phyloP scores from a whole-genome alignment of 1,140 invertebrate genomes.

The Yoshiicerus persimilis region DNA sequence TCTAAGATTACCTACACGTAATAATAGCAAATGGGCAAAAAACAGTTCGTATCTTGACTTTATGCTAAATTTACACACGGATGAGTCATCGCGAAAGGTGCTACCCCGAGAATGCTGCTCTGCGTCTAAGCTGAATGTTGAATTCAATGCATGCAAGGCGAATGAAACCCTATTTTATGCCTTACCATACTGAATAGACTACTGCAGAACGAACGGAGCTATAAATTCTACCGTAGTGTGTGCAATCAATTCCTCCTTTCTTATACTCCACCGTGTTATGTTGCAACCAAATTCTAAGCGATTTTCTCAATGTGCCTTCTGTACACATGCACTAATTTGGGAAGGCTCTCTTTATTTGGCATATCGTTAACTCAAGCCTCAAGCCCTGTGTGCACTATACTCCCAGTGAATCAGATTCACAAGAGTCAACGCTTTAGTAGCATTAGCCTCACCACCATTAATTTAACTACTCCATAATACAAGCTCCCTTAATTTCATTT shows the following conservation, averaged over 20 bases:
- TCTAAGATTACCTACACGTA: slow-evolving; percentile 12
- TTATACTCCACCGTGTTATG: neutral
- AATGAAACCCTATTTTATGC: neutral
- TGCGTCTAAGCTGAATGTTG: neutral
- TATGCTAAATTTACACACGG: slow-evolving; percentile 19
- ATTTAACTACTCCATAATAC: neutral
- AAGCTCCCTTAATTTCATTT: neutral
- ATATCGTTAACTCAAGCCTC: neutral
- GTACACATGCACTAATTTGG: neutral
- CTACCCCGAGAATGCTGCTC: neutral
- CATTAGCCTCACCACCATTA: neutral
- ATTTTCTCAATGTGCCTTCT: neutral
- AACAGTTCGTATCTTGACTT: neutral
- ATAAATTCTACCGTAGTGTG: neutral
- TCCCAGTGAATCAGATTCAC: neutral
- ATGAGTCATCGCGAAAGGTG: slow-evolving; percentile 15
- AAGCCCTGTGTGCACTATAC: neutral
- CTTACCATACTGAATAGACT: neutral
- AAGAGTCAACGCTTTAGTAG: neutral
- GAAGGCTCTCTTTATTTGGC: neutral
- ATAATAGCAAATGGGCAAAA: slow-evolving; percentile 22
- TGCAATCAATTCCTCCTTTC: slow-evolving; percentile 12
- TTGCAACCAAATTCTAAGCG: neutral
- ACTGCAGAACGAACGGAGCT: neutral
- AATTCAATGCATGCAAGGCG: neutral